Percentiles rank a stretch among this genome's conserved stretches.
These are phyloP conservation scores for Leptoclinus maculatus DNA, from an alignment of 2,797 vertebrate species.

Conservation along the genomic window DNA sequence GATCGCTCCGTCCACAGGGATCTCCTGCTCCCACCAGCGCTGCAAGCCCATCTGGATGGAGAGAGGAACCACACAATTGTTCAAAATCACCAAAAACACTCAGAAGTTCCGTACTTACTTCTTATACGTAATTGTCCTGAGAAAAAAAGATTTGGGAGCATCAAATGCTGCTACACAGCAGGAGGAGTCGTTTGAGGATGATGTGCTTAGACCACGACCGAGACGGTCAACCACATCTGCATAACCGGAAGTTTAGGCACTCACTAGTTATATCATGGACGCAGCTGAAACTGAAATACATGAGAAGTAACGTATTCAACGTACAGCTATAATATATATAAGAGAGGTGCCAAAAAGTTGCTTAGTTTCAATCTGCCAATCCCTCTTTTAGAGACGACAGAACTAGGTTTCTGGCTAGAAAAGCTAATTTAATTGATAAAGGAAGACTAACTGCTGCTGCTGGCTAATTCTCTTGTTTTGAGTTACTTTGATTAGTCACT, in stretches of 20 bases:
- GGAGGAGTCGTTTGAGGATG: too few species aligned
- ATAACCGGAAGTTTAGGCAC: too few species aligned
- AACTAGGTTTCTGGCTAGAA: background rate
- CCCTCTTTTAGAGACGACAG: background rate
- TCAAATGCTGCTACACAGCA: background rate
- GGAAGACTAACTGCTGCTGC: background rate
- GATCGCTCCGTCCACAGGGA: conserved; percentile 92
- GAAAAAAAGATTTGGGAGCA: background rate
- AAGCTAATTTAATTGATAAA: conserved; percentile 25
- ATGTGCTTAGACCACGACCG: too few species aligned
- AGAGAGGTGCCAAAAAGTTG: too few species aligned
- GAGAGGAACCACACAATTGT: background rate
- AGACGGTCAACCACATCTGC: too few species aligned
- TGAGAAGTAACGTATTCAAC: background rate
- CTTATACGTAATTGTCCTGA: background rate
- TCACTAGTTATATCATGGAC: too few species aligned
- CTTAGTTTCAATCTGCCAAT: background rate
- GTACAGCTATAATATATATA: too few species aligned
- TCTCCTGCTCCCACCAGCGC: conserved; percentile 99
- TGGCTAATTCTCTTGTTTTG: background rate
- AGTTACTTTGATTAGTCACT: conserved; percentile 2
- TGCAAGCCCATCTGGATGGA: conserved; percentile 89
- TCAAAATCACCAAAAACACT: background rate
- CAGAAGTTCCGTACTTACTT: background rate
- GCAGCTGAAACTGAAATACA: background rate